phyloP scores from a whole-genome alignment of 2,888 invertebrate genomes.

The Griposia aprilina region DNA sequence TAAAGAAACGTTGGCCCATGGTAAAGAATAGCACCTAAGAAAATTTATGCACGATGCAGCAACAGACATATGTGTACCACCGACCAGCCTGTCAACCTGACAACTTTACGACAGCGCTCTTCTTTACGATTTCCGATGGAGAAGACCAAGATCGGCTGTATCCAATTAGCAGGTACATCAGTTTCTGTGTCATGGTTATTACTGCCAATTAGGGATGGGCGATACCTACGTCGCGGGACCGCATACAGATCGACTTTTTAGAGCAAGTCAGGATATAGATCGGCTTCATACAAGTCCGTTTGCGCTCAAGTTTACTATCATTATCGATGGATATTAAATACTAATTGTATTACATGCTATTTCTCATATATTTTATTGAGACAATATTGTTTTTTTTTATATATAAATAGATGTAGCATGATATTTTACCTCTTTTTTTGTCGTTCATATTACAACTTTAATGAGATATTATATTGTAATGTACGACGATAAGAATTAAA shows the following conservation, averaged over 20 bases:
- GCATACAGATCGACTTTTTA: slow-evolving; percentile 60
- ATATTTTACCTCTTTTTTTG: background rate
- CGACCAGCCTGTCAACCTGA: slow-evolving; percentile 65
- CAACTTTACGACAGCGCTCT: slow-evolving; percentile 69
- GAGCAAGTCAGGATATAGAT: slow-evolving; percentile 58
- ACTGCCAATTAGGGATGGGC: slow-evolving; percentile 67
- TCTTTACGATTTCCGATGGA: slow-evolving; percentile 75
- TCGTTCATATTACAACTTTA: background rate
- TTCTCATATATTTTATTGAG: slow-evolving; percentile 20
- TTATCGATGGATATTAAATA: slow-evolving; percentile 32
- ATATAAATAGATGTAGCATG: background rate
- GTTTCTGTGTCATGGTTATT: slow-evolving; percentile 69
- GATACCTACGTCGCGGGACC: slow-evolving; percentile 51
- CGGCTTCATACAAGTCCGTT: slow-evolving; percentile 27
- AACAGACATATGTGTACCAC: slow-evolving; percentile 67
- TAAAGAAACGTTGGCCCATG: slow-evolving; percentile 55
- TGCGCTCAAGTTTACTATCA: slow-evolving; percentile 31
- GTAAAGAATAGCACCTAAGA: slow-evolving; percentile 62
- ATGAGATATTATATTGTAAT: slow-evolving; percentile 10
- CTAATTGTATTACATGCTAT: slow-evolving; percentile 16
- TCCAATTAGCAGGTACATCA: slow-evolving; percentile 72
- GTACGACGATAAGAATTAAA: slow-evolving; percentile 19
- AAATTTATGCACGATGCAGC: slow-evolving; percentile 66
- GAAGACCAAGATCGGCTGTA: slow-evolving; percentile 68
- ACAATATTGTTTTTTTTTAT: background rate